These are phyloP conservation scores for Catharus minimus DNA, from an alignment of 2,113 vertebrate genomes.

Conservation along the genomic window DNA sequence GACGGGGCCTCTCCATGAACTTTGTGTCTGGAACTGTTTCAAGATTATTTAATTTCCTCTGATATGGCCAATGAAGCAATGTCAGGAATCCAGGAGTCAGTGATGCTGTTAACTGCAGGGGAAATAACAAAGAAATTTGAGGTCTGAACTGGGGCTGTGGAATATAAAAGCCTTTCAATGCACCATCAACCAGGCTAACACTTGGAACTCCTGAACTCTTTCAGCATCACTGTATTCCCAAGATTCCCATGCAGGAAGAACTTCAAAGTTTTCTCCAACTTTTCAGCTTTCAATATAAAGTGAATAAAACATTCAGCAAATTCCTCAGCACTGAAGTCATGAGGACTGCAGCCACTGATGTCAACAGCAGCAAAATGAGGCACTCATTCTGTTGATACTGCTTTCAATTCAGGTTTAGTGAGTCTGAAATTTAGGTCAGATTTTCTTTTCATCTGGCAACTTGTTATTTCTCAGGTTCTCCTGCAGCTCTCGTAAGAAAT, in stretches of 20 bases:
- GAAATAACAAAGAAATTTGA: background rate
- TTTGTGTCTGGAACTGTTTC: slow-evolving; percentile 19
- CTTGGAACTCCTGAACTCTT: background rate
- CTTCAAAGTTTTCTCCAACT: background rate
- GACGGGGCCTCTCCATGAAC: background rate
- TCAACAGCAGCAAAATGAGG: slow-evolving; percentile 8
- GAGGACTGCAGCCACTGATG: background rate
- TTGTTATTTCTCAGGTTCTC: background rate
- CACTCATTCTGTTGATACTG: background rate
- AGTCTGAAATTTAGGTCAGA: background rate
- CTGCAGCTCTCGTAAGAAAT: background rate
- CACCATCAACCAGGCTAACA: background rate
- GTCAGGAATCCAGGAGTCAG: slow-evolving; percentile 3
- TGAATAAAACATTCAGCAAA: slow-evolving; percentile 27
- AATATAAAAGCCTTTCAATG: background rate
- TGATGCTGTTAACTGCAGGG: background rate
- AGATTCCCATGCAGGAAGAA: background rate
- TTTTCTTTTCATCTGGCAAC: slow-evolving; percentile 25
- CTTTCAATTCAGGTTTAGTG: background rate
- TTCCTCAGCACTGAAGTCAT: background rate
- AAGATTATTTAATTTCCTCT: slow-evolving; percentile 44
- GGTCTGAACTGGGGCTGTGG: background rate
- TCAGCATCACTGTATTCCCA: background rate
- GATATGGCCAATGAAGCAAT: slow-evolving; percentile 5
- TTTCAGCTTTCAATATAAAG: background rate